Evolutionary conservation across 2,113 vertebrate species (phyloP), one percentile per base, ranked within the genome.

Genomic region (Rhinopomastus cyanomelas): DNA sequence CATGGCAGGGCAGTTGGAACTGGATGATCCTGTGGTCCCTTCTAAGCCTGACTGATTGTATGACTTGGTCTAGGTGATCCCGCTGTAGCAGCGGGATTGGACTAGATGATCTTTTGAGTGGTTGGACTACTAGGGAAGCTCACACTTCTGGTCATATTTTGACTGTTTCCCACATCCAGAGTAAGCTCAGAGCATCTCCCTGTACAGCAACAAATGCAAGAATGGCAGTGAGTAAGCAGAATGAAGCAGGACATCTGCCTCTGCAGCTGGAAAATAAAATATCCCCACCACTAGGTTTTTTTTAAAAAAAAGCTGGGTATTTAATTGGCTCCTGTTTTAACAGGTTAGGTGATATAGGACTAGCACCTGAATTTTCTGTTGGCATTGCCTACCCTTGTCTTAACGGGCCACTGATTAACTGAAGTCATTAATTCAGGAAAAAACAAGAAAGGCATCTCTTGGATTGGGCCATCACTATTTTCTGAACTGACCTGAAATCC

Each of bases 371-470:
- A 65, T 68, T 64, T 87, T 79, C 22, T 39, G 2, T 68, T 65
- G 61, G n/a, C 15, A 64, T 10, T 14, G 71, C 3, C 25, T n/a
- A 5, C 0, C 0, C 78, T 75, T 79, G 44, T 78, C 19, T n/a
- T 72, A 53, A 44, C 3, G 68, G 20, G 19, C 56, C 53, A 42
- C 1, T 48, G 44, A 42, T 46, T 32, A 77, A 42, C 22, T 18
- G 9, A 42, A 59, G 51, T 21, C 27, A 46, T 36, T 39, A 48
- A 36, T 13, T 3, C 13, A 44, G 57, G 8, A 56, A n/a, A n/a
- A 46, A 46, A 51, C 9, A 79, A 46, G 52, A 61, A 46, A 59
- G 12, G 4, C 9, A 36, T 1, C 9, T 57, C 34, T 44, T 51
- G n/a, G 6, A 13, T 3, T 39, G 49, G 29, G 23, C 16, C 19